Conservation (phyloP, 2,888 invertebrate species). For the Caenorhabditis sinica region DNA sequence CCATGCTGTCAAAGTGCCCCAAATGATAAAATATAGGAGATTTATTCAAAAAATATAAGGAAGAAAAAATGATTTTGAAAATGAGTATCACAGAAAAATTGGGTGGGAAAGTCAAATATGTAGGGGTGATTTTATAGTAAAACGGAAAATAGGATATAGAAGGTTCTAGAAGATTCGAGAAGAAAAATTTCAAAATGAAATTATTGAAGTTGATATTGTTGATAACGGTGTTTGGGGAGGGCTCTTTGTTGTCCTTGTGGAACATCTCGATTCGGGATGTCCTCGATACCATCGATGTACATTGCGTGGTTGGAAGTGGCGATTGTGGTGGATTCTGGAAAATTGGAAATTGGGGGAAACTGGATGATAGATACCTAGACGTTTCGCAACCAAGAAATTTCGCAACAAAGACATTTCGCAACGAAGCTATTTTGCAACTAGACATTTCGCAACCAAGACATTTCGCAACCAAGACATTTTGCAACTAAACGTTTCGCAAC, state of each 20-base stretch:
- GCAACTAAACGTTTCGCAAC: too few relatives aligned
- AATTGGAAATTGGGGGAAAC: too few relatives aligned
- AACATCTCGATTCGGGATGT: constrained; percentile 26
- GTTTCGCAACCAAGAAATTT: too few relatives aligned
- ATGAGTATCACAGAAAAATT: neutral
- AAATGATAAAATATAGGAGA: too few relatives aligned
- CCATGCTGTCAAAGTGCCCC: too few relatives aligned
- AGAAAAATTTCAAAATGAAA: neutral
- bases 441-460: too few relatives aligned
- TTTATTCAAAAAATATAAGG: too few relatives aligned
- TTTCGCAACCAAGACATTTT: too few relatives aligned
- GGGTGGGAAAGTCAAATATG: neutral
- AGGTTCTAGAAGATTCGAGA: neutral
- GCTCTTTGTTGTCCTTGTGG: constrained; percentile 11
- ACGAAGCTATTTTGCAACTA: too few relatives aligned
- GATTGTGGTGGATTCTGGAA: constrained; percentile 38
- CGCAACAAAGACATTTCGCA: too few relatives aligned
- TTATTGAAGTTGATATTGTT: constrained; percentile 25
- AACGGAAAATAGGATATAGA: neutral
- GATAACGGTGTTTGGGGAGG: constrained; percentile 28
- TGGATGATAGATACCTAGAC: too few relatives aligned
- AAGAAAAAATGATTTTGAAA: too few relatives aligned
- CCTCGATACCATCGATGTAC: constrained; percentile 55
- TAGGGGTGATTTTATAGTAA: neutral
- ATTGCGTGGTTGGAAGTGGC: constrained; percentile 35